These are phyloP conservation scores for Grammomys surdaster DNA, from an alignment of 2,113 vertebrate genomes.

Conservation along the genomic window DNA sequence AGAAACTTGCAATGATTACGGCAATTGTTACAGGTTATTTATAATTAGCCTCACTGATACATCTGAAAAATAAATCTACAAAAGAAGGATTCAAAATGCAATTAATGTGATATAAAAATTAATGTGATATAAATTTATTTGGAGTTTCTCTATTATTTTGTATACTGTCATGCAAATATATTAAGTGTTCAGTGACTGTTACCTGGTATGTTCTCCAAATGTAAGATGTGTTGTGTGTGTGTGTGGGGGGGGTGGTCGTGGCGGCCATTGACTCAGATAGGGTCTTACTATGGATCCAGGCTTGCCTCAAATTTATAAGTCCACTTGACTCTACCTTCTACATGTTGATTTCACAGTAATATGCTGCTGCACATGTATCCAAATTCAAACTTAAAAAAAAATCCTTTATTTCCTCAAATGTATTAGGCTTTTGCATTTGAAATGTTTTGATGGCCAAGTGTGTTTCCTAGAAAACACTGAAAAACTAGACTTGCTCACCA, in stretches of 20 bases:
- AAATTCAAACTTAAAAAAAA: background rate
- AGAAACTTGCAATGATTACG: background rate
- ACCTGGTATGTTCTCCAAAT: background rate
- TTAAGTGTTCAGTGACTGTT: background rate
- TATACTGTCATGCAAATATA: background rate
- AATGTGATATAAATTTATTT: background rate
- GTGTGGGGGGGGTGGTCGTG: background rate
- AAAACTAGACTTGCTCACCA: background rate
- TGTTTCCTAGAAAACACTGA: fast-evolving
- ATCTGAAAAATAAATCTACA: background rate
- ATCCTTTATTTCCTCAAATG: background rate
- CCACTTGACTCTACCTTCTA: background rate
- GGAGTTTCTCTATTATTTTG: background rate
- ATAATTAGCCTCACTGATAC: background rate
- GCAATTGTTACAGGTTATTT: background rate
- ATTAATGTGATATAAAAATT: background rate
- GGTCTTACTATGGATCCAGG: background rate
- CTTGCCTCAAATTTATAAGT: background rate
- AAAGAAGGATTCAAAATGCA: background rate
- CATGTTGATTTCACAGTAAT: background rate
- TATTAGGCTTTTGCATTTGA: background rate
- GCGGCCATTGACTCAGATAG: background rate
- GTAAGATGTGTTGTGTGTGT: background rate
- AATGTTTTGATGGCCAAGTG: background rate
- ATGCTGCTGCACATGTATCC: background rate